Evolutionary conservation across 1,140 invertebrate species (phyloP).

Genomic region (Drosophila prosaltans): DNA sequence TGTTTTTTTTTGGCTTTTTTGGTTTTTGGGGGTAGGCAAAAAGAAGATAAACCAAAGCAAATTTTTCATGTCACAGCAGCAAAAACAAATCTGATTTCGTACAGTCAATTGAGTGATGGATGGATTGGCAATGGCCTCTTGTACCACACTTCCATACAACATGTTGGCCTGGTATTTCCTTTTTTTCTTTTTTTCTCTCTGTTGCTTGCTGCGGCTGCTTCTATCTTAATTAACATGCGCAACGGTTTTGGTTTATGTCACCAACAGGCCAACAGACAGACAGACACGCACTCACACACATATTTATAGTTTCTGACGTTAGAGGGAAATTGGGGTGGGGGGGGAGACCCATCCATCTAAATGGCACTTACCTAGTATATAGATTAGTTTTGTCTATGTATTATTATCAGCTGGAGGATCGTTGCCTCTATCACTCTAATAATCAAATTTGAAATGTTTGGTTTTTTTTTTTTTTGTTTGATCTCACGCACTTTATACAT

Average conservation of each 20-base stretch:
- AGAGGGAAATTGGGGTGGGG: conserved; percentile 23
- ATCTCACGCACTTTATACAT: conserved; percentile 11
- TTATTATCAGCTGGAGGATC: conserved; percentile 8
- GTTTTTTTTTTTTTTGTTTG: not conserved
- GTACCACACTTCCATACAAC: conserved; percentile 37
- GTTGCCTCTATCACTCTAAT: conserved; percentile 2
- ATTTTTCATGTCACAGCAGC: conserved; percentile 31
- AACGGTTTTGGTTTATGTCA: conserved; percentile 39
- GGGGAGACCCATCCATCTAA: not conserved
- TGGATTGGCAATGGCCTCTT: conserved; percentile 60
- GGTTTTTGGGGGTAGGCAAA: not conserved
- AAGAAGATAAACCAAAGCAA: conserved; percentile 9
- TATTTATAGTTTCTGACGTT: conserved; percentile 49
- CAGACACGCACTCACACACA: conserved; percentile 16
- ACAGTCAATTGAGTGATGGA: conserved; percentile 76
- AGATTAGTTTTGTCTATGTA: not conserved
- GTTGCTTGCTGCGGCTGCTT: conserved; percentile 19
- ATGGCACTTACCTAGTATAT: conserved; percentile 40
- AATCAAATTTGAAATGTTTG: not conserved
- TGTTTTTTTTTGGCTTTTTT: conserved; percentile 29
- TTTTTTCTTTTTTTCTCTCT: conserved; percentile 13
- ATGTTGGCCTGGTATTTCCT: conserved; percentile 16
- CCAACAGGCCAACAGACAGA: conserved; percentile 11
- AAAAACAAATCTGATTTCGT: conserved; percentile 40
- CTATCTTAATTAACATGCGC: conserved; percentile 72